Percentiles rank a stretch among this genome's conserved stretches.
phyloP scores from a whole-genome alignment of 2,888 invertebrate genomes.

The Drosophila affinis region DNA sequence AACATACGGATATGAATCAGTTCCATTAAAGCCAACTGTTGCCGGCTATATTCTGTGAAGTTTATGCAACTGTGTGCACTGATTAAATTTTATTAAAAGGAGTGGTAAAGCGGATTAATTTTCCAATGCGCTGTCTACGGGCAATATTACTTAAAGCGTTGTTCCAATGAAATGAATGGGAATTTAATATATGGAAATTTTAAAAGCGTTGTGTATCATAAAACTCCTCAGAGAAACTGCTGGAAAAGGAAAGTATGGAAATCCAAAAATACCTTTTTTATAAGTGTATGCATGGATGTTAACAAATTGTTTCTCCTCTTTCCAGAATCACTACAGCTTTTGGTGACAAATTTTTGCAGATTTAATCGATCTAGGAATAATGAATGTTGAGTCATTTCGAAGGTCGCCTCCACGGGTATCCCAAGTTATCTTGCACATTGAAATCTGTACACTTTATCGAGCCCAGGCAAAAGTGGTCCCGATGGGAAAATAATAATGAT shows the following conservation, averaged over 20 bases:
- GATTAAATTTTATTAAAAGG: background rate
- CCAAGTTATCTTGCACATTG: slow-evolving; percentile 20
- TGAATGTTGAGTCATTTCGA: slow-evolving; percentile 7
- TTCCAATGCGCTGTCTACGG: too few species aligned
- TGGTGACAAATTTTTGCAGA: slow-evolving; percentile 8
- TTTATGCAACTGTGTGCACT: slow-evolving; percentile 14
- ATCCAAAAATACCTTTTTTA: background rate
- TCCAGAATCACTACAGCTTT: background rate
- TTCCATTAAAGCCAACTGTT: slow-evolving; percentile 43
- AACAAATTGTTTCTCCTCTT: background rate
- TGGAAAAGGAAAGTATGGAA: background rate
- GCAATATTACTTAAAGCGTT: background rate
- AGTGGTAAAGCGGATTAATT: too few species aligned
- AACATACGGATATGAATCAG: background rate
- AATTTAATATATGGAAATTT: background rate
- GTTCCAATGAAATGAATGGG: background rate
- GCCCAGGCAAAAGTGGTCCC: slow-evolving; percentile 31
- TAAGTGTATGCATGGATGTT: background rate
- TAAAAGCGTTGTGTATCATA: too few species aligned
- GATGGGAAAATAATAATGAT: slow-evolving; percentile 16
- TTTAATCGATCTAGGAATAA: slow-evolving; percentile 20
- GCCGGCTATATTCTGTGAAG: slow-evolving; percentile 37
- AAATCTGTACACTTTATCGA: slow-evolving; percentile 25
- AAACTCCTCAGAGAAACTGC: background rate
- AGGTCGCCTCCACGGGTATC: slow-evolving; percentile 12